Base-by-base conservation (phyloP, 2,888 invertebrate species). In the Antheraea assamensis region DNA sequence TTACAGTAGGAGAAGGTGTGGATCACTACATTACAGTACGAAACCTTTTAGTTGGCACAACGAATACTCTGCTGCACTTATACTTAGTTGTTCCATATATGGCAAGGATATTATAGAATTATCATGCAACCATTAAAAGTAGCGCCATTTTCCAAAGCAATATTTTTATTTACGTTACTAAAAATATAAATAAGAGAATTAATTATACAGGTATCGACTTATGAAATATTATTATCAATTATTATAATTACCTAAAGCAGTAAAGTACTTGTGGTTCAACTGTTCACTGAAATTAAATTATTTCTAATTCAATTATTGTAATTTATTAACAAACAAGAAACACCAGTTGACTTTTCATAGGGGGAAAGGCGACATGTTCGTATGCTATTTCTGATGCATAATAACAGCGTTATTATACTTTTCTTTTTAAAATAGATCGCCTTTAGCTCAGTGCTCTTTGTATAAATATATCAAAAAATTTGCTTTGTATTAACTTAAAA, bases 1-100 rank as follows among this genome's bases (percentile, higher is more conserved):
- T 49, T 30, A 71, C 52, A 19, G 49, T 71, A 49, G 52, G 49
- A 71, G 52, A 49, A 30, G 71, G 52, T 71, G 52, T n/a, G 68
- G 68, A 35, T 17, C 30, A 30, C 66, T 31, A 66, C 66, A 66
- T 66, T 66, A 66, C 15, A 24, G 19, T 66, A 27, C 66, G 66
- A 21, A 66, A 30, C 10, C 30, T 66, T 17, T 66, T 66, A 66
- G 68, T 35, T 35, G 68, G 35, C 68, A 35, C 68, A 68, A 68
- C n/a, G 35, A 35, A 27, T 68, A n/a, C 35, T 19, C 31, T 10
- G 31, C 35, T 35, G 24, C 68, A 68, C 7, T 68, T 68, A 68
- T n/a, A 68, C n/a, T 35, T 35, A 35, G 15, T 35, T 30, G 30
- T 17, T 68, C n/a, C 68, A 68, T 66, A 35, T 68, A 68, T 35